phyloP scores from a whole-genome alignment of 2,888 invertebrate species.

The Blomia tropicalis region DNA sequence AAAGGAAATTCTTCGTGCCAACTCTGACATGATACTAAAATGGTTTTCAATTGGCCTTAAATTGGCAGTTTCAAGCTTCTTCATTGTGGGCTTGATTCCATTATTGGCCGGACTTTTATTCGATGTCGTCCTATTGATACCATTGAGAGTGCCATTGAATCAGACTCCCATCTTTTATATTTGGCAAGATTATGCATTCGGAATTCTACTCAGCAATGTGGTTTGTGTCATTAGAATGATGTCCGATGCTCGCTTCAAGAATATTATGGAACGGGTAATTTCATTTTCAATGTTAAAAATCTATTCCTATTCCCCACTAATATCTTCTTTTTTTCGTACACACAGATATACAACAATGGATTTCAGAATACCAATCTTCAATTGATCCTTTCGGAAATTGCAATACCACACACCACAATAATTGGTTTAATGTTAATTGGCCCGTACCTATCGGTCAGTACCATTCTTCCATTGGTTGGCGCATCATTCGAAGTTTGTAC shows the following conservation, averaged over 20 bases:
- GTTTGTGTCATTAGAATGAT: slow-evolving; percentile 90
- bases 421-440: slow-evolving; percentile 75
- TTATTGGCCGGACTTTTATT: slow-evolving; percentile 63
- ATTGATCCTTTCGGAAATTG: slow-evolving; percentile 66
- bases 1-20: slow-evolving; percentile 56
- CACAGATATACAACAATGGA: slow-evolving; percentile 78
- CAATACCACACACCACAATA: slow-evolving; percentile 70
- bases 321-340: background rate
- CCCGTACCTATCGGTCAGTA: slow-evolving; percentile 78
- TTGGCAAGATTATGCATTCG: slow-evolving; percentile 80
- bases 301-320: background rate
- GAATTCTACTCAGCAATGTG: slow-evolving; percentile 92
- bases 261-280: slow-evolving; percentile 62
- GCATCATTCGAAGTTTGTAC: slow-evolving; percentile 43
- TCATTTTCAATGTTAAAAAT: background rate
- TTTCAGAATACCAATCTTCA: slow-evolving; percentile 76
- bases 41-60: slow-evolving; percentile 45
- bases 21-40: slow-evolving; percentile 43
- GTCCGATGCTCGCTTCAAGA: slow-evolving; percentile 90
- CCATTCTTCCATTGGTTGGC: slow-evolving; percentile 40
- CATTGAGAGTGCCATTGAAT: slow-evolving; percentile 72
- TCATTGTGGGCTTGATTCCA: slow-evolving; percentile 76
- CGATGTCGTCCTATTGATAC: slow-evolving; percentile 72
- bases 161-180: slow-evolving; percentile 56
- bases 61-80: slow-evolving; percentile 48